Evolutionary conservation across 2,888 invertebrate species (phyloP).

Genomic region (Pegoplata infirma): DNA sequence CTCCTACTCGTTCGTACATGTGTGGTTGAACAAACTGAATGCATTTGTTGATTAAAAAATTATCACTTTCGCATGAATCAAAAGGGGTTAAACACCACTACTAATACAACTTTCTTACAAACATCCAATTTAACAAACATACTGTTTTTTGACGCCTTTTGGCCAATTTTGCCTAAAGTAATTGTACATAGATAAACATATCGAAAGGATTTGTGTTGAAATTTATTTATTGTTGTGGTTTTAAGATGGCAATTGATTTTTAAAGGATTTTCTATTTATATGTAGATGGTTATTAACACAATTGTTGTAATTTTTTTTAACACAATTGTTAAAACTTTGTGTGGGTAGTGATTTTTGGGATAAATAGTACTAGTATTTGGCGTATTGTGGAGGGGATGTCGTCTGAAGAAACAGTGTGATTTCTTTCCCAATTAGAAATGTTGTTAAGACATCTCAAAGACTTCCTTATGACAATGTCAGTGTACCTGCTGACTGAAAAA

Average conservation of each 20-base stretch:
- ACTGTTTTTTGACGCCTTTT: conserved; percentile 33
- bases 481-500: no score
- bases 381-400: no score
- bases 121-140: conserved; percentile 31
- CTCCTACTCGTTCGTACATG: conserved; percentile 26
- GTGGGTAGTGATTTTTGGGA: background rate
- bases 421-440: no score
- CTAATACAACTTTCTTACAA: no score
- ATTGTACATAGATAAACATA: conserved; percentile 16
- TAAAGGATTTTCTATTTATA: background rate
- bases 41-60: conserved; percentile 78
- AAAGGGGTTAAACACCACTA: conserved; percentile 29
- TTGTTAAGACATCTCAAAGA: no score
- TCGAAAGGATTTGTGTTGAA: conserved; percentile 4
- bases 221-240: background rate
- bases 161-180: conserved; percentile 36
- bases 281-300: conserved; percentile 18
- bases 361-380: no score
- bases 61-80: conserved; percentile 67
- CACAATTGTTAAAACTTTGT: conserved; percentile 12
- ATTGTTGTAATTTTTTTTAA: conserved; percentile 14
- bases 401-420: no score
- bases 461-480: no score
- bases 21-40: conserved; percentile 73
- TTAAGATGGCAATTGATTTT: conserved; percentile 6